phyloP scores from a whole-genome alignment of 2,113 vertebrate species.

The Limnothrissa miodon region DNA sequence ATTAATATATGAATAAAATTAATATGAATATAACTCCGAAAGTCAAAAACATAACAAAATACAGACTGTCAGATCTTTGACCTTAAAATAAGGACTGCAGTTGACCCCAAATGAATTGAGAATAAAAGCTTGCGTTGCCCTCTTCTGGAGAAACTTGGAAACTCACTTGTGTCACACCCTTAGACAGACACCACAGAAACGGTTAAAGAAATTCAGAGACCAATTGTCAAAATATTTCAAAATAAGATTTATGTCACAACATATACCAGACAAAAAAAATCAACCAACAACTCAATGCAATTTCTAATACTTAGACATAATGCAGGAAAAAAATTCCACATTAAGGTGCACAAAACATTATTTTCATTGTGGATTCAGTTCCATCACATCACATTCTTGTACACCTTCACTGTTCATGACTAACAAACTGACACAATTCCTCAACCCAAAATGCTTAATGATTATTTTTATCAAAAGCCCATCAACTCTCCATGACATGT shows the following conservation, averaged over 20 bases:
- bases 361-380: neutral
- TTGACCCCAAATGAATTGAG: neutral
- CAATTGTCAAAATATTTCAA: neutral
- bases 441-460: neutral
- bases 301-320: neutral
- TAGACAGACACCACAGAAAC: neutral
- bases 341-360: neutral
- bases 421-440: neutral
- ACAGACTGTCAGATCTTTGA: neutral
- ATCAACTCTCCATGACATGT: neutral
- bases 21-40: no score
- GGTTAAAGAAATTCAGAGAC: neutral
- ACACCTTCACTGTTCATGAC: neutral
- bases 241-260: neutral
- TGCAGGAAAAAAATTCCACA: neutral
- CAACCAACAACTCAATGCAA: neutral
- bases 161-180: neutral
- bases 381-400: neutral
- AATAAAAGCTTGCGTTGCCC: neutral
- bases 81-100: neutral
- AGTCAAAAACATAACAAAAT: no score
- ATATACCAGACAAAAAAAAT: conserved; percentile 1
- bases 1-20: no score
- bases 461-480: neutral
- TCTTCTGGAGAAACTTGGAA: neutral